Percentiles rank a stretch among this genome's conserved stretches.
These are phyloP conservation scores for Drosophila helvetica DNA, from an alignment of 2,888 invertebrate species.

Conservation along the genomic window DNA sequence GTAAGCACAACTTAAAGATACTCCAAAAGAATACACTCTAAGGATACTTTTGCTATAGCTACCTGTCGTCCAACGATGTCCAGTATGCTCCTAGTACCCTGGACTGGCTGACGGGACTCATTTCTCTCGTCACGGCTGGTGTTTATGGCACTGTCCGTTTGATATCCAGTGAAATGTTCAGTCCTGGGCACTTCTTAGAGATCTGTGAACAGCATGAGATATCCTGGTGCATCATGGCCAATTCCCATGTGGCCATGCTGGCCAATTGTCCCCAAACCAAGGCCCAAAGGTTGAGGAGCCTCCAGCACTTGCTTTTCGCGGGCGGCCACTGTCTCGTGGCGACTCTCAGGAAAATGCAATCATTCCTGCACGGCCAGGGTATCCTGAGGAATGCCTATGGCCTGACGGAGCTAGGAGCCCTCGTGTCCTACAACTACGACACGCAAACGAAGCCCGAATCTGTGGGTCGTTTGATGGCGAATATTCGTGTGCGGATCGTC, in stretches of 20 bases:
- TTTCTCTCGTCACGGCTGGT: conserved; percentile 58
- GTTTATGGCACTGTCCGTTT: conserved; percentile 68
- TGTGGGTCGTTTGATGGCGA: conserved; percentile 65
- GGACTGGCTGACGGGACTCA: conserved; percentile 64
- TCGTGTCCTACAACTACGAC: conserved; percentile 47
- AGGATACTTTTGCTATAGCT: conserved; percentile 38
- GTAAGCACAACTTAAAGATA: conserved; percentile 22
- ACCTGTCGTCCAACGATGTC: conserved; percentile 53
- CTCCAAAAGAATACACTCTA: background rate
- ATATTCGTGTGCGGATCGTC: conserved; percentile 65
- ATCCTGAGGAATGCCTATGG: conserved; percentile 72
- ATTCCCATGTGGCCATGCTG: conserved; percentile 67
- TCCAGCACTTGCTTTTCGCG: conserved; percentile 59
- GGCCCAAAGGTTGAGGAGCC: conserved; percentile 48
- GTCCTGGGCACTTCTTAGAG: conserved; percentile 55
- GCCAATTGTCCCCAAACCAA: conserved; percentile 51
- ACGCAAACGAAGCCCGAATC: conserved; percentile 57
- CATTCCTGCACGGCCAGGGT: conserved; percentile 41
- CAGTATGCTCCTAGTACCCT: conserved; percentile 70
- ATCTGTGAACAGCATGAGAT: conserved; percentile 68
- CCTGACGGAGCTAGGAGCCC: conserved; percentile 68
- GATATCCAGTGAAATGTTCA: conserved; percentile 62
- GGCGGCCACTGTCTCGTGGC: conserved; percentile 66
- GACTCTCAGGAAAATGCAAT: conserved; percentile 60
- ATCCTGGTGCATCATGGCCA: conserved; percentile 58